A percentile compares a stretch with the other conserved stretches of the same genome.
Evolutionary conservation across 1,140 invertebrate genomes (phyloP).

Genomic region (Pogonognathellus flavescens): DNA sequence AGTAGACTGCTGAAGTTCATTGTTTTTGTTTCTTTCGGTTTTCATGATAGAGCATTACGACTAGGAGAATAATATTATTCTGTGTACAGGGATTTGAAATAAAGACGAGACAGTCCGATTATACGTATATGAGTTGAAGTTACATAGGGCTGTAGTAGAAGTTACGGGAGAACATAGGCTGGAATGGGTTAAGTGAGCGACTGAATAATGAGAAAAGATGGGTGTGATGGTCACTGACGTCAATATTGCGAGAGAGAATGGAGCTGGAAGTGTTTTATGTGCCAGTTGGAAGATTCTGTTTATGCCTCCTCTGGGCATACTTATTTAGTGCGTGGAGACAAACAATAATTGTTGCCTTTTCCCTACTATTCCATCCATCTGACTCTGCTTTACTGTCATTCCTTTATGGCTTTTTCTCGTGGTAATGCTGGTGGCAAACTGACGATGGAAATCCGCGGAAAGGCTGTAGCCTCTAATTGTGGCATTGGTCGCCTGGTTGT

Average conservation of each 20-base stretch:
- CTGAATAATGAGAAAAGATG: constrained; percentile 52
- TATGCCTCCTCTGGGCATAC: constrained; percentile 63
- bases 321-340: constrained; percentile 64
- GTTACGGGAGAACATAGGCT: background rate
- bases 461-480: background rate
- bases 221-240: constrained; percentile 56
- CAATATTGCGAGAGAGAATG: constrained; percentile 41
- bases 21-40: too few relatives aligned
- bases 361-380: constrained; percentile 55
- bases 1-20: too few relatives aligned
- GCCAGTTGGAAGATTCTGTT: constrained; percentile 58
- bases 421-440: background rate
- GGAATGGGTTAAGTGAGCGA: background rate
- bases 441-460: background rate
- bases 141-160: too few relatives aligned
- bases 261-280: constrained; percentile 57
- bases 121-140: too few relatives aligned
- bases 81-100: too few relatives aligned
- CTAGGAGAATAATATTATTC: too few relatives aligned
- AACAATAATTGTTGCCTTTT: constrained; percentile 65
- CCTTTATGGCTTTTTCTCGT: constrained; percentile 44
- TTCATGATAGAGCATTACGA: too few relatives aligned
- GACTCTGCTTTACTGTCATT: constrained; percentile 52
- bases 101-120: too few relatives aligned
- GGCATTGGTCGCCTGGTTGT: background rate